phyloP scores from a whole-genome alignment of 2,113 vertebrate genomes.

The Eira barbara region DNA sequence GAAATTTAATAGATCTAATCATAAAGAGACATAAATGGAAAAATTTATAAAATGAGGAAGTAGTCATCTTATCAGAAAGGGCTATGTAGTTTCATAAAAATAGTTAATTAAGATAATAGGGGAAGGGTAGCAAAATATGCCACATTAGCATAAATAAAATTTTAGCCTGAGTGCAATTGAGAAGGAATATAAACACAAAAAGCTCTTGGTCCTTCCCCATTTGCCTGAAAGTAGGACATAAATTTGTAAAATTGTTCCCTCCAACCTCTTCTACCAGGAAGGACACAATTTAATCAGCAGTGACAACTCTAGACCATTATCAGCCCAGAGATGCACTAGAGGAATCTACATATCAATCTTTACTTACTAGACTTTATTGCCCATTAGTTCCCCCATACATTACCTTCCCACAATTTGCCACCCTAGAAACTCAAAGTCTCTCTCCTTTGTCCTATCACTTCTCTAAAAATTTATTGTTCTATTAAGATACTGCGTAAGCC shows the following conservation, averaged over 20 bases:
- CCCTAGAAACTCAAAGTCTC: background rate
- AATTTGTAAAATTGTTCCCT: background rate
- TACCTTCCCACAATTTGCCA: background rate
- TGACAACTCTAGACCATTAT: background rate
- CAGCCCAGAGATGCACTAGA: background rate
- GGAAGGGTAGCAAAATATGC: background rate
- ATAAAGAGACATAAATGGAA: background rate
- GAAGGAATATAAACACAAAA: background rate
- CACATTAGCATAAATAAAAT: background rate
- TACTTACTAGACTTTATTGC: background rate
- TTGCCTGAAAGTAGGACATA: background rate
- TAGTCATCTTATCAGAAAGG: background rate
- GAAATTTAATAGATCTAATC: background rate
- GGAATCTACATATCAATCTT: background rate
- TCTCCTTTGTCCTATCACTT: background rate
- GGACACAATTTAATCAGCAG: background rate
- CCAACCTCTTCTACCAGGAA: background rate
- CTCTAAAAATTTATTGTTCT: background rate
- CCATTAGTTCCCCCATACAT: background rate
- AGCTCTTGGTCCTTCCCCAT: background rate
- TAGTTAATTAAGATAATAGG: background rate
- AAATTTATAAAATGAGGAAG: conserved; percentile 32
- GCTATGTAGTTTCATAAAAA: background rate
- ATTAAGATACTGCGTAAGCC: background rate
- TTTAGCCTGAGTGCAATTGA: background rate